A percentile compares a stretch with the other conserved stretches of the same genome.
Evolutionary conservation across 2,113 vertebrate genomes (phyloP).

Genomic region (Chascanopsetta lugubris): DNA sequence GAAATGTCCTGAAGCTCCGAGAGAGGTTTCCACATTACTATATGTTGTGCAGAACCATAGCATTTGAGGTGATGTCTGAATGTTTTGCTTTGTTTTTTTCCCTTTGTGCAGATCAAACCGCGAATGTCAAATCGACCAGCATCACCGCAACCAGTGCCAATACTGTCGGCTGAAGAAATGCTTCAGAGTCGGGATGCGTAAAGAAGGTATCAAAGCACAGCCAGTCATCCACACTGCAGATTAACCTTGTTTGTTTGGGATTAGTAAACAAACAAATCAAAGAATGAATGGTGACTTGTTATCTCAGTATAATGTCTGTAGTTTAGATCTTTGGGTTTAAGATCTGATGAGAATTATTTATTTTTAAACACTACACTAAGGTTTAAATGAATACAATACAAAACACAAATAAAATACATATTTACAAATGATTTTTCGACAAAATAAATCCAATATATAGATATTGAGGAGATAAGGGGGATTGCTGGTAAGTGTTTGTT

Average conservation of each 20-base stretch:
- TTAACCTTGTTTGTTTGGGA: background rate
- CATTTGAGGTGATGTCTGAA: too few species aligned
- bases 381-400: too few species aligned
- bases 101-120: conserved; percentile 87
- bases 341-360: too few species aligned
- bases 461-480: too few species aligned
- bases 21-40: background rate
- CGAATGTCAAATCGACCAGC: conserved; percentile 98
- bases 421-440: too few species aligned
- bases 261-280: background rate
- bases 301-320: background rate
- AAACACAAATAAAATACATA: too few species aligned
- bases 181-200: conserved; percentile 96
- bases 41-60: too few species aligned
- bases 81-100: background rate
- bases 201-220: conserved; percentile 87
- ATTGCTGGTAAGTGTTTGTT: too few species aligned
- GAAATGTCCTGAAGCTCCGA: background rate
- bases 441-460: too few species aligned
- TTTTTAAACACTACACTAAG: too few species aligned
- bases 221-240: background rate
- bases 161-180: conserved; percentile 99
- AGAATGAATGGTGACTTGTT: background rate
- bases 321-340: background rate
- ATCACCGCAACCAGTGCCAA: conserved; percentile 98